A percentile compares a stretch with the other conserved stretches of the same genome.
Evolutionary conservation across 1,140 invertebrate species (phyloP).

Genomic region (Trichonephila clavipes): DNA sequence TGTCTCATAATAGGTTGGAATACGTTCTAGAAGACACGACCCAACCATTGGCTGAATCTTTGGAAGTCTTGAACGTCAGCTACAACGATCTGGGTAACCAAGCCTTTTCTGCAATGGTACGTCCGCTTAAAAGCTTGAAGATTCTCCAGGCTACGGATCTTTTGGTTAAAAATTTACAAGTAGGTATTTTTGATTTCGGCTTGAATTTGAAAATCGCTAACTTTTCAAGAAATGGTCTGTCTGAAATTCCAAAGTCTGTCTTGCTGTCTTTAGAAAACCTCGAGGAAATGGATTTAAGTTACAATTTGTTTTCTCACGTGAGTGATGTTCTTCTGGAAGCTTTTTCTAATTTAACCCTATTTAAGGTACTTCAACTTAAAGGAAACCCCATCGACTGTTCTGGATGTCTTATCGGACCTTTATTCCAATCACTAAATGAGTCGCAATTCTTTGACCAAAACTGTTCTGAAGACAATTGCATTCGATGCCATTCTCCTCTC

Average conservation of each 20-base stretch:
- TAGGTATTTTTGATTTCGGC: slow-evolving; percentile 71
- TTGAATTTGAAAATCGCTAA: slow-evolving; percentile 76
- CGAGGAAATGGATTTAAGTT: slow-evolving; percentile 84
- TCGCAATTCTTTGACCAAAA: slow-evolving; percentile 76
- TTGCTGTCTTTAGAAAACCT: slow-evolving; percentile 83
- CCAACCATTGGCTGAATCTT: slow-evolving; percentile 84
- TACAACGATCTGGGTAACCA: slow-evolving; percentile 84
- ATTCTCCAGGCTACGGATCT: slow-evolving; percentile 81
- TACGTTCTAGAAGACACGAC: slow-evolving; percentile 85
- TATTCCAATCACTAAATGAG: slow-evolving; percentile 79
- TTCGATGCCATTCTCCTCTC: not conserved
- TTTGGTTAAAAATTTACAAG: not conserved
- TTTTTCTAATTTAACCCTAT: slow-evolving; percentile 78
- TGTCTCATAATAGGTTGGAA: slow-evolving; percentile 88
- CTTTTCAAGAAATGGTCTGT: slow-evolving; percentile 82
- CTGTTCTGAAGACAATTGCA: slow-evolving; percentile 80
- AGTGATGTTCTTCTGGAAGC: slow-evolving; percentile 83
- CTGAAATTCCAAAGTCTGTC: slow-evolving; percentile 82
- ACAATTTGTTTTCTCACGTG: slow-evolving; percentile 84
- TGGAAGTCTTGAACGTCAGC: slow-evolving; percentile 85
- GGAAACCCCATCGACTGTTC: slow-evolving; percentile 87
- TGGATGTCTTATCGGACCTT: slow-evolving; percentile 82
- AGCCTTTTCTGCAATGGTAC: slow-evolving; percentile 82
- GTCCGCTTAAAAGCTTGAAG: slow-evolving; percentile 83
- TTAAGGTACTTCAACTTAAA: slow-evolving; percentile 82